These are phyloP conservation scores for Dufourea novaeangliae DNA, from an alignment of 1,140 invertebrate species.

Conservation along the genomic window DNA sequence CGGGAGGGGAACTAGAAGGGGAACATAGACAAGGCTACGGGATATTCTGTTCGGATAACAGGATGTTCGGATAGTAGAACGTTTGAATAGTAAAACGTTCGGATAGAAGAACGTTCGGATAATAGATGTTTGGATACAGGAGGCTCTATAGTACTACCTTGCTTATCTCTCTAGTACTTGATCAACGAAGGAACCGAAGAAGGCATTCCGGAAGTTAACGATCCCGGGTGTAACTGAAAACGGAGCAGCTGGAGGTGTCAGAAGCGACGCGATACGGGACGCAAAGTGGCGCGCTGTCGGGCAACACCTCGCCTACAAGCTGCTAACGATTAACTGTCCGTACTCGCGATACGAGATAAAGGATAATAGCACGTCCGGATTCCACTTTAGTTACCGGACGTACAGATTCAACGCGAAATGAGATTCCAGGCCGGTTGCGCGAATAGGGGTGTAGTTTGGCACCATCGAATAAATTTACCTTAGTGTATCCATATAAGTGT, in stretches of 20 bases:
- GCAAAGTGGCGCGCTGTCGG: slow-evolving; percentile 32
- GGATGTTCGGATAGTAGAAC: too few relatives aligned
- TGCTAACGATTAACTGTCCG: slow-evolving; percentile 59
- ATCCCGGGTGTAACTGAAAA: background rate
- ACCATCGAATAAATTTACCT: slow-evolving; percentile 33
- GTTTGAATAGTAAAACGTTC: too few relatives aligned
- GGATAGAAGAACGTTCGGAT: too few relatives aligned
- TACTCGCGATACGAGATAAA: slow-evolving; percentile 55
- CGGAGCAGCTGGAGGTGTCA: background rate
- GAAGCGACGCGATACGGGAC: background rate
- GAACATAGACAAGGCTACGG: too few relatives aligned
- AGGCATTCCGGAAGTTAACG: too few relatives aligned
- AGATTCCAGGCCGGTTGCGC: slow-evolving; percentile 52
- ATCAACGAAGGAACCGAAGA: background rate
- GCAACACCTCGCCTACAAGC: slow-evolving; percentile 39
- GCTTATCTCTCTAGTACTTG: too few relatives aligned
- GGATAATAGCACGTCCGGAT: slow-evolving; percentile 56
- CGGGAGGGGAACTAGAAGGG: too few relatives aligned
- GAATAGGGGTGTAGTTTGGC: background rate
- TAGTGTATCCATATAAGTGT: background rate
- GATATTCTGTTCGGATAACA: too few relatives aligned
- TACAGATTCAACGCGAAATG: slow-evolving; percentile 62
- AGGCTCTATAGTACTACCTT: background rate
- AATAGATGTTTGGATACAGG: too few relatives aligned
- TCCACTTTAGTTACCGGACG: slow-evolving; percentile 50